Conservation (phyloP, 2,797 vertebrate genomes). For the Gila robusta region DNA sequence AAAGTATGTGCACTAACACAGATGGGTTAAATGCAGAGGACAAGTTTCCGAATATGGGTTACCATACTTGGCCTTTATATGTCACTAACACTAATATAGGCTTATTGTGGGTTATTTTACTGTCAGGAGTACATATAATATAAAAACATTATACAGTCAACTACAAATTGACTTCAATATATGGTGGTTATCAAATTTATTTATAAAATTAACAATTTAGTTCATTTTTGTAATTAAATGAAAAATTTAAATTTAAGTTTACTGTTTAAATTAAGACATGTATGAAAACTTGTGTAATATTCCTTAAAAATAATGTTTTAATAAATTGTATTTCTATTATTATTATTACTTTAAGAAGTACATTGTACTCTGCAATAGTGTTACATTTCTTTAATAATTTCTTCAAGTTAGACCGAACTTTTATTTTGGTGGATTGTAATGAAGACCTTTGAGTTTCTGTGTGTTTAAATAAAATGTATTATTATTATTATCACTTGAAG, state of each 20-base stretch:
- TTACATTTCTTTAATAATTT: neutral
- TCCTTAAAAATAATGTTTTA: neutral
- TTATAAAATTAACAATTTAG: neutral
- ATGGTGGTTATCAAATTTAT: neutral
- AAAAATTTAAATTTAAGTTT: neutral
- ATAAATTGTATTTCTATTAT: neutral
- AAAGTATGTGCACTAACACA: no score
- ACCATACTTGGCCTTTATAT: no score
- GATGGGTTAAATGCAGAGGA: no score
- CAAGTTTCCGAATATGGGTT: no score
- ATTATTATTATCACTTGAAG: neutral
- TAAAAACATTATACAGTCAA: neutral
- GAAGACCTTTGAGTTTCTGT: neutral
- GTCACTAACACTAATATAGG: neutral
- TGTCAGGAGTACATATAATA: neutral
- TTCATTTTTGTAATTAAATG: neutral
- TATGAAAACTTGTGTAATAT: neutral
- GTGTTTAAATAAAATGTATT: neutral
- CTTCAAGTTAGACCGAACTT: neutral
- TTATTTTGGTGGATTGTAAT: neutral
- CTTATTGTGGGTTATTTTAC: neutral
- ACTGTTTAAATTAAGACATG: neutral
- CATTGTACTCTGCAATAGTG: no score
- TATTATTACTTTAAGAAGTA: neutral
- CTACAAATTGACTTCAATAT: neutral